Percentiles rank a stretch among this genome's conserved stretches.
These are phyloP conservation scores for Serilophus lunatus DNA, from an alignment of 2,113 vertebrate species.

Conservation along the genomic window DNA sequence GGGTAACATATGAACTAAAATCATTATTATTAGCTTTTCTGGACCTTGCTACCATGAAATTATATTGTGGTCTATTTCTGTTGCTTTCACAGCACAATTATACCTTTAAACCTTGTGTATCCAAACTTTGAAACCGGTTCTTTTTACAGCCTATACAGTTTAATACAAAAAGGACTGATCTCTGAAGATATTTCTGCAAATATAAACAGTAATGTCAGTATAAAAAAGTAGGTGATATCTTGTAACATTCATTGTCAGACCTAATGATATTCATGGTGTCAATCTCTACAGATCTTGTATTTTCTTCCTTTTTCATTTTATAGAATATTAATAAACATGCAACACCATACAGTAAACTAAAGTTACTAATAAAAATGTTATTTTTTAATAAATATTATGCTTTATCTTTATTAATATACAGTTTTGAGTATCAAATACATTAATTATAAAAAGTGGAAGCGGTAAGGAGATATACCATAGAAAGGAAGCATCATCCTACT, in stretches of 20 bases:
- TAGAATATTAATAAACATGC: not conserved
- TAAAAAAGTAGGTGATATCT: not conserved
- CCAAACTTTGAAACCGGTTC: not conserved
- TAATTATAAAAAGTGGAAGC: not conserved
- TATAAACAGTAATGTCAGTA: not conserved
- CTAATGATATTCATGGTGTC: not conserved
- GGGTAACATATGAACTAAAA: not conserved
- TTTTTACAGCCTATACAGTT: not conserved
- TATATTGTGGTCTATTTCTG: not conserved
- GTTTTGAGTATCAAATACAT: not conserved
- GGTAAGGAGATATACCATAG: not conserved
- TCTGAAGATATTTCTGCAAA: not conserved
- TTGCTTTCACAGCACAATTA: not conserved
- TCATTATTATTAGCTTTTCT: not conserved
- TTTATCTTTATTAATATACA: not conserved
- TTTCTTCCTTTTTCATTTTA: not conserved
- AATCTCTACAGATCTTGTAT: accelerated
- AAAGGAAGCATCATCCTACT: not conserved
- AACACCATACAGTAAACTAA: not conserved
- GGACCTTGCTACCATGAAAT: not conserved
- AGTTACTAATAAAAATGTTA: not conserved
- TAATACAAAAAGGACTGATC: not conserved
- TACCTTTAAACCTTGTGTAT: not conserved
- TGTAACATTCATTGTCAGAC: not conserved
- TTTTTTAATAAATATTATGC: not conserved